Evolutionary conservation across 53 echinoderm and acorn worm genomes (phyloP).

Genomic region (Holothuria scabra): DNA sequence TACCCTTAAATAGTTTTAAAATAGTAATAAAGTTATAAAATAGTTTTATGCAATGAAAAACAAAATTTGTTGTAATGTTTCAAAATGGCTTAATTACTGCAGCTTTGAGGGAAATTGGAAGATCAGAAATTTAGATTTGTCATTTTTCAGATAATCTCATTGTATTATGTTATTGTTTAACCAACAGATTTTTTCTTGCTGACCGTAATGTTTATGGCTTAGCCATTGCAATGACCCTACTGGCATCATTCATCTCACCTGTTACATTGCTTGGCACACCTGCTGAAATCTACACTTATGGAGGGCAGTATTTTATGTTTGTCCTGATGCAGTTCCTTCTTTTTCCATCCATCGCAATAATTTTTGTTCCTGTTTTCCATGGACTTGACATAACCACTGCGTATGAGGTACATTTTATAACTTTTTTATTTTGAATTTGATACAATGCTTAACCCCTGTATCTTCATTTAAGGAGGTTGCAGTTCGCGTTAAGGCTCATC

Average conservation of each 20-base stretch:
- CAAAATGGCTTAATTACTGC: too few relatives aligned
- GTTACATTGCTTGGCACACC: constrained; percentile 51
- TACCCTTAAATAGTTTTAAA: too few relatives aligned
- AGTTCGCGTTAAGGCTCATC: too few relatives aligned
- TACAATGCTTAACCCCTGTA: too few relatives aligned
- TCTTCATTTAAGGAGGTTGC: too few relatives aligned
- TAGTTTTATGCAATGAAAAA: too few relatives aligned
- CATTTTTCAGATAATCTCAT: too few relatives aligned
- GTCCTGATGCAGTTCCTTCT: constrained; percentile 49
- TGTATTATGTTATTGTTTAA: neutral
- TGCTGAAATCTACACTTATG: constrained; percentile 54
- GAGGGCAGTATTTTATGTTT: constrained; percentile 52
- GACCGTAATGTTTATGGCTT: constrained; percentile 51
- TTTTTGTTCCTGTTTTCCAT: constrained; percentile 58
- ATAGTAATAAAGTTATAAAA: too few relatives aligned
- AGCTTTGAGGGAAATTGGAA: too few relatives aligned
- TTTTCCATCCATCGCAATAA: constrained; percentile 51
- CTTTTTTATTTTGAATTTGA: too few relatives aligned
- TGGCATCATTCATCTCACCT: constrained; percentile 55
- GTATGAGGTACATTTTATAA: constrained; percentile 44
- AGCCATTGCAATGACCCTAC: constrained; percentile 49
- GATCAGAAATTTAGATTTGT: too few relatives aligned
- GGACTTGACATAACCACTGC: constrained; percentile 58
- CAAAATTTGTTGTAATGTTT: too few relatives aligned
- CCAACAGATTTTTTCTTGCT: constrained; percentile 52